These are phyloP conservation scores for Hippopotamyrus pictus DNA, from an alignment of 2,797 vertebrate species.

Conservation along the genomic window DNA sequence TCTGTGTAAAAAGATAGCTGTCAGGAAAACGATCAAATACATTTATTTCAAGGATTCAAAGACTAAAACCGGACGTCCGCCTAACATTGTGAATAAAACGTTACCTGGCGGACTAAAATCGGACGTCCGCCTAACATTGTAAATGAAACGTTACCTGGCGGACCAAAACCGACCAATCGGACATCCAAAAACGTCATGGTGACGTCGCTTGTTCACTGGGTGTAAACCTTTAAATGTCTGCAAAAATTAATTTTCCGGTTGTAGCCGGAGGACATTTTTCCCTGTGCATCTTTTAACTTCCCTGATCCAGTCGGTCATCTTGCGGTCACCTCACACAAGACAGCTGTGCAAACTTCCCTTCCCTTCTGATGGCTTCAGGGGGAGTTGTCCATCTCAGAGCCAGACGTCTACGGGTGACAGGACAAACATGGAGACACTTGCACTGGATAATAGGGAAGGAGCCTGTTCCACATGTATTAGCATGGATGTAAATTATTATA, in stretches of 20 bases:
- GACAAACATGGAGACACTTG: background rate
- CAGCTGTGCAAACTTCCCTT: slow-evolving; percentile 12
- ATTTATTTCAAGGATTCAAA: too few relatives aligned
- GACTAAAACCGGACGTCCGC: too few relatives aligned
- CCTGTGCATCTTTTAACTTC: background rate
- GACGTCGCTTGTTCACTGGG: too few relatives aligned
- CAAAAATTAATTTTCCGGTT: background rate
- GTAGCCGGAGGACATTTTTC: background rate
- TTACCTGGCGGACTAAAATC: too few relatives aligned
- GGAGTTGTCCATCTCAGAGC: background rate
- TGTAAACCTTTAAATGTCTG: background rate
- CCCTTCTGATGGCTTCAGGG: background rate
- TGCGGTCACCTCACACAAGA: slow-evolving; percentile 4
- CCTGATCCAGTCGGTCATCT: background rate
- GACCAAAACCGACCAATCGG: too few relatives aligned
- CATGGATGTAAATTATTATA: background rate
- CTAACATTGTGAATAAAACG: too few relatives aligned
- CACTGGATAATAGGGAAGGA: background rate
- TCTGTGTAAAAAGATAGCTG: too few relatives aligned
- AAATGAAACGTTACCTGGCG: too few relatives aligned
- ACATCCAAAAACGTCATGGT: too few relatives aligned
- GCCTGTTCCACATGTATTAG: background rate
- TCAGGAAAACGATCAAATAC: too few relatives aligned
- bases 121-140: too few relatives aligned
- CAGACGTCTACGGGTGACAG: background rate